Evolutionary conservation across 1,140 invertebrate genomes (phyloP).

Genomic region (Plodia interpunctella): DNA sequence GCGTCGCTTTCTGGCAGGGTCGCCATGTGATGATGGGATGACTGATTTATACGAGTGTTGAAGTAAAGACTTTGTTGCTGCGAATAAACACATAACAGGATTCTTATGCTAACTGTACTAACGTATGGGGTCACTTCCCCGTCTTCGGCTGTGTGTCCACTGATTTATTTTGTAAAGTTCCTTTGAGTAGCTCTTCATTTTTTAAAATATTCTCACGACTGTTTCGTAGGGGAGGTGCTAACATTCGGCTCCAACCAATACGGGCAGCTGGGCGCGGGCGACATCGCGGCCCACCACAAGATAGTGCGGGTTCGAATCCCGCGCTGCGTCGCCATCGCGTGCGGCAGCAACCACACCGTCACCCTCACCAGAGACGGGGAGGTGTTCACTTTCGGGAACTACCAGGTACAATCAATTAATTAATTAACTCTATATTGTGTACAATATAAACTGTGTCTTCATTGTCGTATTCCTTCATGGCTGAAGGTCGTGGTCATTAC

Average conservation of each 20-base stretch:
- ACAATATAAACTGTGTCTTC: neutral
- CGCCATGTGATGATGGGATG: no score
- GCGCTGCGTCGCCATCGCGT: constrained; percentile 86
- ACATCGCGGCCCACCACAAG: constrained; percentile 85
- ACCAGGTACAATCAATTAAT: constrained; percentile 80
- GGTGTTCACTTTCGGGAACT: constrained; percentile 95
- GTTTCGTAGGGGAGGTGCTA: constrained; percentile 80
- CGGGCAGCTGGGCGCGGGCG: constrained; percentile 95
- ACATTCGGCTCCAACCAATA: constrained; percentile 96
- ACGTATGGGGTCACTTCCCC: no score
- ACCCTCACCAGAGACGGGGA: constrained; percentile 93
- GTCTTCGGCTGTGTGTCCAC: no score
- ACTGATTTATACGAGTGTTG: no score
- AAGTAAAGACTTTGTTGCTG: no score
- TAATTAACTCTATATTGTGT: no score
- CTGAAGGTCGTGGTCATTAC: no score
- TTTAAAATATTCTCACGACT: no score
- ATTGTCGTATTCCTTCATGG: constrained; percentile 4
- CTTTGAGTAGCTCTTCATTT: neutral
- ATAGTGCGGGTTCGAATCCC: constrained; percentile 88
- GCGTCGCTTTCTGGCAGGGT: no score
- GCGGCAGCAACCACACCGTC: constrained; percentile 96
- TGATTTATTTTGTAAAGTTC: no score
- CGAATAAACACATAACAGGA: no score
- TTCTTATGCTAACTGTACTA: no score